Evolutionary conservation across 2,113 vertebrate genomes (phyloP).

Genomic region (Ageneiosus marmoratus): DNA sequence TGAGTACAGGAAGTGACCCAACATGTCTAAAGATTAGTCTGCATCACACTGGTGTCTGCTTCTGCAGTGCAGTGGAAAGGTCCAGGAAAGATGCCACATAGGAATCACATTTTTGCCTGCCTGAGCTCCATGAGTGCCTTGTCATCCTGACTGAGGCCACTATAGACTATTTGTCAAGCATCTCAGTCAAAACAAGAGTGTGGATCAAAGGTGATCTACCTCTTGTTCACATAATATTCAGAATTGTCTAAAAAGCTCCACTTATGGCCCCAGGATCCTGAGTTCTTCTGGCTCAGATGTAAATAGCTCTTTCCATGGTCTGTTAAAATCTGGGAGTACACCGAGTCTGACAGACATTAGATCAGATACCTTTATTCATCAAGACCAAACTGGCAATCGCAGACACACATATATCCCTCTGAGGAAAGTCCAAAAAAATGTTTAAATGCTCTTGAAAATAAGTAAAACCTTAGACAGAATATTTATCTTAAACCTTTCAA

Average conservation of each 20-base stretch:
- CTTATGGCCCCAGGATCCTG: conserved; percentile 14
- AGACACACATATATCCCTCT: neutral
- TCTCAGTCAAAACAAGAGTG: neutral
- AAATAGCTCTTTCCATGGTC: neutral
- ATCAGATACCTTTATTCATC: neutral
- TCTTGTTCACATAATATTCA: neutral
- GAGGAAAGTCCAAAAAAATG: neutral
- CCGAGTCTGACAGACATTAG: neutral
- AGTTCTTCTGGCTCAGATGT: conserved; percentile 29
- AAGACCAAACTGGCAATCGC: neutral
- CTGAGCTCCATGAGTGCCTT: conserved; percentile 11
- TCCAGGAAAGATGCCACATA: neutral
- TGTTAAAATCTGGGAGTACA: conserved; percentile 10
- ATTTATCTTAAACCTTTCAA: conserved; percentile 13
- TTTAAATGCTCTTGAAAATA: neutral
- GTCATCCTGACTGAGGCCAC: conserved; percentile 1
- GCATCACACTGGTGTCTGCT: neutral
- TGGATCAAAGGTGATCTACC: neutral
- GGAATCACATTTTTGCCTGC: neutral
- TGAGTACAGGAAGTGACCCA: conserved; percentile 5
- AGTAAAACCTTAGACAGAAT: conserved; percentile 14
- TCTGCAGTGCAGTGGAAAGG: neutral
- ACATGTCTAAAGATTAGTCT: neutral
- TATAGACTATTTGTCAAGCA: conserved; percentile 8
- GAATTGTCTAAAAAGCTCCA: neutral